Evolutionary conservation across 35 echinoderm and acorn worm genomes (phyloP).

Genomic region (Eucidaris tribuloides): DNA sequence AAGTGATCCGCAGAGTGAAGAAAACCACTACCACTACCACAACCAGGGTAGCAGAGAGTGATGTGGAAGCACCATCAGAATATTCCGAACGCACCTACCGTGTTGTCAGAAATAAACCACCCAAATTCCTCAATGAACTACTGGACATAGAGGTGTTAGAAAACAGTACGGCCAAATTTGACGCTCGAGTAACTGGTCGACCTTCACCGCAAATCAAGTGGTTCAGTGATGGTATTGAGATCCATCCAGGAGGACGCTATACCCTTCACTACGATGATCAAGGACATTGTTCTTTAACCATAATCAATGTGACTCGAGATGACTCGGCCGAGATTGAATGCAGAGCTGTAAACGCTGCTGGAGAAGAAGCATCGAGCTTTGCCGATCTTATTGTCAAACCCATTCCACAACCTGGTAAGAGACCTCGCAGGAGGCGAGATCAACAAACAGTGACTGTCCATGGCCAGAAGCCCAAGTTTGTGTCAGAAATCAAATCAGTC

Average conservation of each 20-base stretch:
- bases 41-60: constrained; percentile 67
- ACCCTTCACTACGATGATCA: constrained; percentile 94
- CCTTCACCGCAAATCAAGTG: constrained; percentile 74
- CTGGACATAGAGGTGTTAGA: constrained; percentile 96
- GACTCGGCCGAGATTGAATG: constrained; percentile 96
- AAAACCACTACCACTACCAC: constrained; percentile 92
- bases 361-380: constrained; percentile 79
- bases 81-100: constrained; percentile 53
- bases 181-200: constrained; percentile 78
- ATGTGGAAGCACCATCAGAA: constrained; percentile 81
- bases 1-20: constrained; percentile 62
- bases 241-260: constrained; percentile 84
- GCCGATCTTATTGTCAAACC: constrained; percentile 94
- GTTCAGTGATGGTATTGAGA: constrained; percentile 91
- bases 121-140: constrained; percentile 89
- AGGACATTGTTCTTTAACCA: constrained; percentile 93
- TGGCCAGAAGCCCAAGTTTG: constrained; percentile 74
- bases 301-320: constrained; percentile 73
- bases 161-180: constrained; percentile 89
- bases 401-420: constrained; percentile 49
- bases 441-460: constrained; percentile 55
- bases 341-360: constrained; percentile 76
- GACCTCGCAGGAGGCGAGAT: constrained; percentile 43
- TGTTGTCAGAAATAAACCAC: constrained; percentile 50
- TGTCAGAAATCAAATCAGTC: constrained; percentile 51